A percentile compares a stretch with the other conserved stretches of the same genome.
These are phyloP conservation scores for Agrochola lychnidis DNA, from an alignment of 2,888 invertebrate species.

Conservation along the genomic window DNA sequence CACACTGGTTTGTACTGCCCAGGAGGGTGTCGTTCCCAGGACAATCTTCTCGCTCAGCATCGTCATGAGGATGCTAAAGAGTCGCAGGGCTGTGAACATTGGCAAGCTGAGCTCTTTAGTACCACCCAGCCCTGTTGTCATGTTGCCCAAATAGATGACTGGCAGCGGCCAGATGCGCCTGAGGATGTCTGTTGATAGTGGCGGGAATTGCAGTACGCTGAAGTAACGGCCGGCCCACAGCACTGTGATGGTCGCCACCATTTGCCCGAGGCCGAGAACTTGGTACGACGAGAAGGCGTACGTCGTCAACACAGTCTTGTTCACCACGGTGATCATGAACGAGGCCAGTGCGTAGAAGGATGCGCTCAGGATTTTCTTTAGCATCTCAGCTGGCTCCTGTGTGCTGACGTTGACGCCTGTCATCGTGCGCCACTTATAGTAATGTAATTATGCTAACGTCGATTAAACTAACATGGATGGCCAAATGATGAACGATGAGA, in stretches of 20 bases:
- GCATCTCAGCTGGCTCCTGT: constrained; percentile 82
- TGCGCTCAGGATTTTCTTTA: constrained; percentile 93
- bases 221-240: constrained; percentile 93
- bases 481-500: constrained; percentile 28
- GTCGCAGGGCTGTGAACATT: constrained; percentile 98
- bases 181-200: constrained; percentile 92
- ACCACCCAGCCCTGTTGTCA: constrained; percentile 99
- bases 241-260: constrained; percentile 96
- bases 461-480: constrained; percentile 68
- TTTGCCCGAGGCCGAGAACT: constrained; percentile 97
- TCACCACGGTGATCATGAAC: constrained; percentile 98
- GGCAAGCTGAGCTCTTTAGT: constrained; percentile 98
- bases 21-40: constrained; percentile 93
- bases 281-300: constrained; percentile 98
- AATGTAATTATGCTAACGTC: constrained; percentile 64
- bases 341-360: constrained; percentile 97
- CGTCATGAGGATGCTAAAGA: constrained; percentile 99
- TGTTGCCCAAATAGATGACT: constrained; percentile 97
- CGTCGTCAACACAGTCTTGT: constrained; percentile 98
- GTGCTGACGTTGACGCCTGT: constrained; percentile 38
- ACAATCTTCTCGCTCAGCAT: constrained; percentile 98
- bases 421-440: constrained; percentile 53
- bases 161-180: constrained; percentile 98
- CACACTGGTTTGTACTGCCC: constrained; percentile 97
- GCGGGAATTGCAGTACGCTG: constrained; percentile 94